A percentile compares a stretch with the other conserved stretches of the same genome.
These are phyloP conservation scores for Dolichopus griseipennis DNA, from an alignment of 2,888 invertebrate genomes.

Conservation along the genomic window DNA sequence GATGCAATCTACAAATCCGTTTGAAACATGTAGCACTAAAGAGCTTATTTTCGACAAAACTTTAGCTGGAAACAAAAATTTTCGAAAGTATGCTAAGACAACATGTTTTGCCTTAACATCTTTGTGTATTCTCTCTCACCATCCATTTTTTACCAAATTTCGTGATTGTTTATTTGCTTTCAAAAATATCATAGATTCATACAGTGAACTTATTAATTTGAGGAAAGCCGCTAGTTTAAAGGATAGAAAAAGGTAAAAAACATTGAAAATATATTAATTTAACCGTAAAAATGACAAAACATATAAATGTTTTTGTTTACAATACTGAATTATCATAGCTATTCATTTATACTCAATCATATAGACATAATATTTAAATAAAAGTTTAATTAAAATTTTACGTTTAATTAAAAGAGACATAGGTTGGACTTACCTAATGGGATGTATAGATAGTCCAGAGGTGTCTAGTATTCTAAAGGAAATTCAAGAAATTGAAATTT, in stretches of 20 bases:
- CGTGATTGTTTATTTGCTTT: constrained; percentile 94
- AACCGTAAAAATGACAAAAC: too few relatives aligned
- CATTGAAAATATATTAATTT: constrained; percentile 9
- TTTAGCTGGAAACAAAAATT: constrained; percentile 21
- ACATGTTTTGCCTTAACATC: constrained; percentile 72
- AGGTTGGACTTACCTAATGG: constrained; percentile 92
- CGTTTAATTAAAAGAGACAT: constrained; percentile 63
- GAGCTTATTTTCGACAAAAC: constrained; percentile 14
- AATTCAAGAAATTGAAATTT: constrained; percentile 96
- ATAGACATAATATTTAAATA: too few relatives aligned
- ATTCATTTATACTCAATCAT: too few relatives aligned
- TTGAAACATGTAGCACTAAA: constrained; percentile 16
- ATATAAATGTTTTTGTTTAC: too few relatives aligned
- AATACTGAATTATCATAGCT: too few relatives aligned
- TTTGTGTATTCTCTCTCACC: constrained; percentile 94
- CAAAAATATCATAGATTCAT: constrained; percentile 93
- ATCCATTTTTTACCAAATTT: constrained; percentile 98
- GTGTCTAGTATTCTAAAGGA: constrained; percentile 89
- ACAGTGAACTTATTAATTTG: constrained; percentile 88
- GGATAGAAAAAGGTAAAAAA: constrained; percentile 65
- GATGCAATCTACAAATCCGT: constrained; percentile 24
- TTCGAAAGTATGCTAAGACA: constrained; percentile 36
- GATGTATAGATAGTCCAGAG: constrained; percentile 67
- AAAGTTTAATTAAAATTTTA: too few relatives aligned
- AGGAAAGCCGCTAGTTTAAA: constrained; percentile 82